Percentiles rank a stretch among this genome's conserved stretches.
These are phyloP conservation scores for Siderastrea siderea DNA, from an alignment of 92 coral and sea anemone species.

Conservation along the genomic window DNA sequence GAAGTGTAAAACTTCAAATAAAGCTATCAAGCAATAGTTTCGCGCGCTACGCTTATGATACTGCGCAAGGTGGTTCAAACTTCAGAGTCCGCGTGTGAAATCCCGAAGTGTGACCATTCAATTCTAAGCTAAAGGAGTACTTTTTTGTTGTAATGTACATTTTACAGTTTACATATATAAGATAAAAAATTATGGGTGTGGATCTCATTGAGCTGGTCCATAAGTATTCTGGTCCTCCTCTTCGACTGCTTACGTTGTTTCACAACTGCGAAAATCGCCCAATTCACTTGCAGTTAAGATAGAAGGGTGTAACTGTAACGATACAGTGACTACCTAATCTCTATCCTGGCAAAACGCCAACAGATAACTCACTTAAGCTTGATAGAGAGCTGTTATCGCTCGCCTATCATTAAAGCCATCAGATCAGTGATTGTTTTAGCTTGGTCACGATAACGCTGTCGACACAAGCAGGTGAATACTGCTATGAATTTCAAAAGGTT, in stretches of 20 bases:
- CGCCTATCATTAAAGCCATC: not conserved
- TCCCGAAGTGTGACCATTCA: not conserved
- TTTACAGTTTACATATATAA: not conserved
- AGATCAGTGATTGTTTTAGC: not conserved
- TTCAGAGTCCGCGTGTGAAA: not conserved
- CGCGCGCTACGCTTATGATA: not conserved
- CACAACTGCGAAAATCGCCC: too few species aligned
- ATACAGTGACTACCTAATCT: too few species aligned
- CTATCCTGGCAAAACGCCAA: not conserved
- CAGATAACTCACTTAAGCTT: not conserved
- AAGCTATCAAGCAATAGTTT: not conserved
- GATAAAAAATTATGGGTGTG: not conserved
- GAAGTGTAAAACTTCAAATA: not conserved
- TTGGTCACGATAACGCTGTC: not conserved
- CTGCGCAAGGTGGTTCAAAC: not conserved
- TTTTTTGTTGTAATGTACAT: slow-evolving; percentile 4
- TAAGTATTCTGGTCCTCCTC: too few species aligned
- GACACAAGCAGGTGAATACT: too few species aligned
- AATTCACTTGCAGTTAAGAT: too few species aligned
- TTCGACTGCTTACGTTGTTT: too few species aligned
- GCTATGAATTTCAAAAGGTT: not conserved
- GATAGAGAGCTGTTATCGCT: too few species aligned
- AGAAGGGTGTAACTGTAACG: too few species aligned
- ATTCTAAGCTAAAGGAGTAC: not conserved
- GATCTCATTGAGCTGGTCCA: too few species aligned